Base-by-base conservation (phyloP, 2,797 vertebrate genomes). In the Halcyon badia region DNA sequence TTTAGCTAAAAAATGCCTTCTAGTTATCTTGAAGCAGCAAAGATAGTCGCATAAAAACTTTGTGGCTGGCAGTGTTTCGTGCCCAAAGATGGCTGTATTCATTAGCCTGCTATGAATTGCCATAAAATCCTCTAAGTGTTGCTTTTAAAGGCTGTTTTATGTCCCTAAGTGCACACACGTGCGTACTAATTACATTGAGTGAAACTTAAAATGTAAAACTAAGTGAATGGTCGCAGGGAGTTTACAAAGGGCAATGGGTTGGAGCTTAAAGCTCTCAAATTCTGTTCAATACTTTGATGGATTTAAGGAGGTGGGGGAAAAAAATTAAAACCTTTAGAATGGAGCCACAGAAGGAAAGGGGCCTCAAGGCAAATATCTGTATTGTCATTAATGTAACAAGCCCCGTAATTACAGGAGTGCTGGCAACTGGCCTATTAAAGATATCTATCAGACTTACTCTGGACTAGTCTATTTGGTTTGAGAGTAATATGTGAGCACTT, bases 1-100 rank as follows among this genome's bases (percentile, higher is more conserved):
- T 91, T 97, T 94, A 93, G 90, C 83, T 95, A 93, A 87, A 94
- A 97, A 97, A 98, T 85, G 92, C 97, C 94, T 98, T 94, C 88
- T 73, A 82, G 93, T 97, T 97, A 94, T 96, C 96, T 96, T 42
- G 66, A 90, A 91, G 93, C 65, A 83, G 86, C 91, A 93, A 97
- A 94, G 68, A 85, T 85, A 37, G 72, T 52, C 76, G 64, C 75
- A 64, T 95, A 83, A 89, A 80, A 94, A 80, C 49, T 70, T 88
- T 19, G 91, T 78, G 69, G 35, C 85, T 88, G 80, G 52, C 70
- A 88, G 18, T 51, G 56, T 19, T 93, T 93, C 65, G 84, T 79
- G 46, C 60, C 66, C 84, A 61, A 70, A 79, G 69, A 39, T 61
- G 79, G 51, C 46, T 82, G 20, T 71, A 69, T 24, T 51, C 46